Evolutionary conservation across 2,888 invertebrate species (phyloP).

Genomic region (Esperia sulphurella): DNA sequence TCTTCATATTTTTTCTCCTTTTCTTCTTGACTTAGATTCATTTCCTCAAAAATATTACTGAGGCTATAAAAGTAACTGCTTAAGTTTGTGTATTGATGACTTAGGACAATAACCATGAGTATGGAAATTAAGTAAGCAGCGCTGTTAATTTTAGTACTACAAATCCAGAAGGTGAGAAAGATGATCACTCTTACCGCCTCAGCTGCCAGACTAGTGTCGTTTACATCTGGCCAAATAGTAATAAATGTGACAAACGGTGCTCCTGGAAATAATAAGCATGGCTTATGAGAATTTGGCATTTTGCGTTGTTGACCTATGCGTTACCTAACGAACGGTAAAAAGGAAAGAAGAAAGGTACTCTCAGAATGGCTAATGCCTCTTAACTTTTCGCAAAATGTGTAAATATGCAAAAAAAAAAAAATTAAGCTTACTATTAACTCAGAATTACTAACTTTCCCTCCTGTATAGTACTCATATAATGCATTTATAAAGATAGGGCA

Average conservation of each 20-base stretch:
- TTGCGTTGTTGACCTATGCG: no score
- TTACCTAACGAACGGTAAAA: no score
- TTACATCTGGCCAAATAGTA: conserved; percentile 33
- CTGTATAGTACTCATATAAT: no score
- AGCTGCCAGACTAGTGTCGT: conserved; percentile 20
- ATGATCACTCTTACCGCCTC: conserved; percentile 17
- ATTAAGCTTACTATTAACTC: no score
- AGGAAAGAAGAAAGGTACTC: no score
- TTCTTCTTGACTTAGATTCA: conserved; percentile 24
- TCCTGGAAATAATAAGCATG: not conserved
- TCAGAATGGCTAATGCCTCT: no score
- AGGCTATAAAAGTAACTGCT: conserved; percentile 33
- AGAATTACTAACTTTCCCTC: no score
- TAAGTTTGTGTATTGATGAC: conserved; percentile 31
- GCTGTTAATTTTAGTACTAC: conserved; percentile 22
- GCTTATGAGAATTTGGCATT: no score
- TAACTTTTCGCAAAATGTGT: no score
- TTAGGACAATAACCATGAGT: conserved; percentile 22
- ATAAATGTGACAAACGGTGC: conserved; percentile 29
- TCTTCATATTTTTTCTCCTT: conserved; percentile 39
- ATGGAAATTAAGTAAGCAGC: conserved; percentile 22
- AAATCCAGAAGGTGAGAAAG: conserved; percentile 33
- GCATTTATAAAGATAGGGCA: no score
- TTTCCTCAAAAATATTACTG: conserved; percentile 20
- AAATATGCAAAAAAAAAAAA: no score